Conservation (phyloP, 2,113 vertebrate species). For the Thinocorus orbignyianus region DNA sequence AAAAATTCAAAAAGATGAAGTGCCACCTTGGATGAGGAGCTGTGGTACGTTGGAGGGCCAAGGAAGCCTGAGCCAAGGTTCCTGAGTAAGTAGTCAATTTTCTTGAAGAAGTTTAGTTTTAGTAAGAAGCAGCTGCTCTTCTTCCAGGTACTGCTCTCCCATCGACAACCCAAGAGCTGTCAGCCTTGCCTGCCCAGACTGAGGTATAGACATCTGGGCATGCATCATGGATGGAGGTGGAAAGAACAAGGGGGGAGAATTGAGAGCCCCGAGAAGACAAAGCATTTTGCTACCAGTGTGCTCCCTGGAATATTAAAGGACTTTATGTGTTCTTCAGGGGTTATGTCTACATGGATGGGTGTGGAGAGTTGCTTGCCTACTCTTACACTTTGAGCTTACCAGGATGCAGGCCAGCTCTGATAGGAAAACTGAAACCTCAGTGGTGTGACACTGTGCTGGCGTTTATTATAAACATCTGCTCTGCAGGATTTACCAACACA, state of each 20-base stretch:
- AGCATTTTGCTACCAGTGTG: neutral
- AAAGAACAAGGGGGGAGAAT: neutral
- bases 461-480: neutral
- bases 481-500: neutral
- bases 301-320: neutral
- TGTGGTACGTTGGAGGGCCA: neutral
- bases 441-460: neutral
- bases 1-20: neutral
- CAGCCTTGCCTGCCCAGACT: neutral
- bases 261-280: neutral
- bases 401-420: neutral
- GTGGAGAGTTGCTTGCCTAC: neutral
- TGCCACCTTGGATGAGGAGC: neutral
- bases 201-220: neutral
- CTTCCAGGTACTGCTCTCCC: neutral
- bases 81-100: neutral
- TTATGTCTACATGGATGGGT: neutral
- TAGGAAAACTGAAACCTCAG: neutral
- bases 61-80: neutral
- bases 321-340: neutral
- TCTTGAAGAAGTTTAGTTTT: neutral
- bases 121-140: neutral
- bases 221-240: neutral
- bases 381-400: neutral
- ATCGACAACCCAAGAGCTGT: neutral